phyloP scores from a whole-genome alignment of 2,888 invertebrate genomes.

The Lasioglossum malachurum region DNA sequence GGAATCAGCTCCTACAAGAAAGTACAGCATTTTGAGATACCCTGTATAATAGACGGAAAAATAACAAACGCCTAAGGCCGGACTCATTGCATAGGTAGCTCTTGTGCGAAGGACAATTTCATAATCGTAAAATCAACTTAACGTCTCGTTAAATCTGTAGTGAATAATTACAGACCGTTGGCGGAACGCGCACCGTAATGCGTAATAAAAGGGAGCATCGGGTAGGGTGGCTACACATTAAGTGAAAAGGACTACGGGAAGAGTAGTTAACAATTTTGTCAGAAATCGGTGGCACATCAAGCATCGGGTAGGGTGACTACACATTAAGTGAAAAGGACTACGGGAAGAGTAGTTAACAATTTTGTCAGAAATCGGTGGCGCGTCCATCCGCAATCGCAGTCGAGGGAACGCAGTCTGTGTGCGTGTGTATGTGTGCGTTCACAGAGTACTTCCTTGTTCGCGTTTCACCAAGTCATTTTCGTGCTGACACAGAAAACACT shows the following conservation, averaged over 20 bases:
- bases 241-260: not conserved
- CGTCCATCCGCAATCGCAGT: slow-evolving; percentile 16
- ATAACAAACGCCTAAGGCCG: too few species aligned
- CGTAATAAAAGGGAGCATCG: not conserved
- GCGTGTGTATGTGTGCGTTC: not conserved
- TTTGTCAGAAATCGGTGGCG: not conserved
- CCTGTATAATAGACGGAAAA: too few species aligned
- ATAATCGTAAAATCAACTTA: not conserved
- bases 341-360: not conserved
- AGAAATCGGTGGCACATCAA: not conserved
- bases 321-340: not conserved
- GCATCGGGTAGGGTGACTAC: not conserved
- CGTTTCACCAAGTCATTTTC: slow-evolving; percentile 70
- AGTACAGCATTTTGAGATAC: too few species aligned
- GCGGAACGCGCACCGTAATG: not conserved
- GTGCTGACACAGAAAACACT: slow-evolving; percentile 77
- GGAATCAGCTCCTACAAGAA: too few species aligned
- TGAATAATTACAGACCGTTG: not conserved
- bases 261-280: slow-evolving; percentile 1
- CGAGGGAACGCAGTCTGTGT: not conserved
- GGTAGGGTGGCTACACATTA: not conserved
- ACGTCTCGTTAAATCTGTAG: not conserved
- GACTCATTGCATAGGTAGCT: not conserved
- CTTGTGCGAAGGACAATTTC: not conserved
- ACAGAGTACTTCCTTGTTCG: slow-evolving; percentile 40